Evolutionary conservation across 2,888 invertebrate species (phyloP).

Genomic region (Macrosoma leucophasiata): DNA sequence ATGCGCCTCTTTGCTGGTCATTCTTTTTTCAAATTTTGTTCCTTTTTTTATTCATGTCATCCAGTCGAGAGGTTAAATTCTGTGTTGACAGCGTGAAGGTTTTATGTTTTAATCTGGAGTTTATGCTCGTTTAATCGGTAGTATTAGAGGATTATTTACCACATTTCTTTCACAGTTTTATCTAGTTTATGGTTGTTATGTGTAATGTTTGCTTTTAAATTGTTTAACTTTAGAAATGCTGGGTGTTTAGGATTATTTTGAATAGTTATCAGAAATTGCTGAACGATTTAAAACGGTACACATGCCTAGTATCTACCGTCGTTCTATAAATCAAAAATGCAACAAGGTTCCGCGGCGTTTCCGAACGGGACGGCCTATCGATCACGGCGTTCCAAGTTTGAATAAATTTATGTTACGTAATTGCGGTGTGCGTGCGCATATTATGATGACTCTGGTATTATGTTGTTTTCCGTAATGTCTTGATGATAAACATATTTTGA

Average conservation of each 20-base stretch:
- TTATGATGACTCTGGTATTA: slow-evolving; percentile 41
- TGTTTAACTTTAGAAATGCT: slow-evolving; percentile 19
- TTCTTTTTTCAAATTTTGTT: slow-evolving; percentile 55
- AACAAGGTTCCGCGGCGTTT: slow-evolving; percentile 53
- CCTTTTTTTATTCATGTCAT: slow-evolving; percentile 58
- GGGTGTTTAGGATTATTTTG: slow-evolving; percentile 6
- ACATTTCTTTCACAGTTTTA: slow-evolving; percentile 40
- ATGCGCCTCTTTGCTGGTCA: slow-evolving; percentile 72
- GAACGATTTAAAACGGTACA: too few relatives aligned
- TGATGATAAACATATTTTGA: slow-evolving; percentile 30
- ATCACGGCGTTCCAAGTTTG: slow-evolving; percentile 56
- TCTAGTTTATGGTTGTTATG: slow-evolving; percentile 45
- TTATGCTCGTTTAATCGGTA: slow-evolving; percentile 58
- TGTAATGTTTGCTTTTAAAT: slow-evolving; percentile 1
- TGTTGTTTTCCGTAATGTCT: slow-evolving; percentile 51
- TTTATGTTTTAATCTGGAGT: slow-evolving; percentile 72
- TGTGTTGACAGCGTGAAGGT: slow-evolving; percentile 70
- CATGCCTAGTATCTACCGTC: too few relatives aligned
- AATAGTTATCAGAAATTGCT: too few relatives aligned
- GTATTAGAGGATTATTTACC: slow-evolving; percentile 40
- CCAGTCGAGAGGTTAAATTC: slow-evolving; percentile 62
- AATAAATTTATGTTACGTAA: slow-evolving; percentile 65
- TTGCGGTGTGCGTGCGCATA: slow-evolving; percentile 52
- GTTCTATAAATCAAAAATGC: slow-evolving; percentile 54
- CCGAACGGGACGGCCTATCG: slow-evolving; percentile 51